These are phyloP conservation scores for Thryonomys swinderianus DNA, from an alignment of 2,113 vertebrate genomes.

Conservation along the genomic window DNA sequence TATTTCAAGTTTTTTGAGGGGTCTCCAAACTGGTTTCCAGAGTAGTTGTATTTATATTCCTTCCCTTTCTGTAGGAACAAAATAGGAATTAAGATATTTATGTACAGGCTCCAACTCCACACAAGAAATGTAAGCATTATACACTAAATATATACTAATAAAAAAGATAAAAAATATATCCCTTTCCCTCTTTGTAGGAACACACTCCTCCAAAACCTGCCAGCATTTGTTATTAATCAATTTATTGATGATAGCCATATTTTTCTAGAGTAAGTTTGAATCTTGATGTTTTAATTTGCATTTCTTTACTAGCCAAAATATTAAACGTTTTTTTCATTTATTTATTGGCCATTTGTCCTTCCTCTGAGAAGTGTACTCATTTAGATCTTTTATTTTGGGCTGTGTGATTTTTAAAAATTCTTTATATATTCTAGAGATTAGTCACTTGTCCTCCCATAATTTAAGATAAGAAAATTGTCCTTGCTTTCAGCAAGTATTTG, in stretches of 20 bases:
- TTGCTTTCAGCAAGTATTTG: slow-evolving; percentile 21
- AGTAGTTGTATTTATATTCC: not conserved
- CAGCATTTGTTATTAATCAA: not conserved
- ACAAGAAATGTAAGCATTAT: not conserved
- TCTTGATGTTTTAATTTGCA: not conserved
- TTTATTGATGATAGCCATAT: not conserved
- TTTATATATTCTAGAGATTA: not conserved
- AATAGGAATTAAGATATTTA: not conserved
- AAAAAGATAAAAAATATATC: too few relatives aligned
- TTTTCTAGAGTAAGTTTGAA: not conserved
- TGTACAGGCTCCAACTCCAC: too few relatives aligned
- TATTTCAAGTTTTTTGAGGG: not conserved
- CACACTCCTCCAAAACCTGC: not conserved
- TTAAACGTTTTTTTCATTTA: not conserved
- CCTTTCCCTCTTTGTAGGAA: not conserved
- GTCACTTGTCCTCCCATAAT: not conserved
- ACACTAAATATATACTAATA: not conserved
- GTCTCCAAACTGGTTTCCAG: not conserved
- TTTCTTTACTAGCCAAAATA: not conserved
- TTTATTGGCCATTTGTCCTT: not conserved
- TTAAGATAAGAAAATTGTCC: slow-evolving; percentile 51
- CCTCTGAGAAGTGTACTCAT: not conserved
- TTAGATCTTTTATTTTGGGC: not conserved
- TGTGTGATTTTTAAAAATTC: not conserved
- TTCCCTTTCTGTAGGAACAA: too few relatives aligned